phyloP scores from a whole-genome alignment of 2,113 vertebrate species.

The Anhinga anhinga region DNA sequence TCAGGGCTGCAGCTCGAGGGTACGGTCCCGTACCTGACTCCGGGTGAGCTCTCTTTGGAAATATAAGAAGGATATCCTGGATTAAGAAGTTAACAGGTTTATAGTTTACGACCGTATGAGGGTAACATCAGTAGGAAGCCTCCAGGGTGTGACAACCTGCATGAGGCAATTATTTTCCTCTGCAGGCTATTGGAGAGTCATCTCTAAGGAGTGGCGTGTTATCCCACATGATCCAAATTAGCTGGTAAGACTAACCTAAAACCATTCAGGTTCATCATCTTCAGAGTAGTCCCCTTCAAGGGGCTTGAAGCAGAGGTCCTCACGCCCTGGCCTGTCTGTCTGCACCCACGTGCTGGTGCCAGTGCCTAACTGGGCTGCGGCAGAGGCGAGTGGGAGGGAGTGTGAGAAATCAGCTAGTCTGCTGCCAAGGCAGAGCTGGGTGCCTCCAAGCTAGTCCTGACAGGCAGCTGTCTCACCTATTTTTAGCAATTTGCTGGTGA shows the following conservation, averaged over 20 bases:
- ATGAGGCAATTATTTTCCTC: neutral
- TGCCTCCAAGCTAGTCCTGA: neutral
- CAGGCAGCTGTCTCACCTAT: slow-evolving; percentile 4
- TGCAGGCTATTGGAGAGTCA: neutral
- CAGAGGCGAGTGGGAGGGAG: neutral
- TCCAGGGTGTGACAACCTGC: accelerated
- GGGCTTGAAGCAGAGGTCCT: neutral
- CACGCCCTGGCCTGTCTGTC: accelerated
- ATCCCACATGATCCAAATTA: neutral
- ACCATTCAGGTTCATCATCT: neutral
- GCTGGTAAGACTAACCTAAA: neutral
- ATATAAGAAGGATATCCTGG: neutral
- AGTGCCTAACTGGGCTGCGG: neutral
- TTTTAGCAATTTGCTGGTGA: neutral
- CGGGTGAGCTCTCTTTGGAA: neutral
- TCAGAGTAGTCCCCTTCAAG: neutral
- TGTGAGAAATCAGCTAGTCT: neutral
- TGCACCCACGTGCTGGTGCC: neutral
- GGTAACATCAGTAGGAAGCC: neutral
- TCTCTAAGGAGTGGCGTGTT: neutral
- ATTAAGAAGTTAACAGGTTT: neutral
- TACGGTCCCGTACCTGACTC: accelerated
- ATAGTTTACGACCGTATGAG: neutral
- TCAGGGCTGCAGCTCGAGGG: accelerated
- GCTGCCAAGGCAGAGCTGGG: neutral